A percentile compares a stretch with the other conserved stretches of the same genome.
phyloP scores from a whole-genome alignment of 23 tunicate genomes.

The Styela plicata region DNA sequence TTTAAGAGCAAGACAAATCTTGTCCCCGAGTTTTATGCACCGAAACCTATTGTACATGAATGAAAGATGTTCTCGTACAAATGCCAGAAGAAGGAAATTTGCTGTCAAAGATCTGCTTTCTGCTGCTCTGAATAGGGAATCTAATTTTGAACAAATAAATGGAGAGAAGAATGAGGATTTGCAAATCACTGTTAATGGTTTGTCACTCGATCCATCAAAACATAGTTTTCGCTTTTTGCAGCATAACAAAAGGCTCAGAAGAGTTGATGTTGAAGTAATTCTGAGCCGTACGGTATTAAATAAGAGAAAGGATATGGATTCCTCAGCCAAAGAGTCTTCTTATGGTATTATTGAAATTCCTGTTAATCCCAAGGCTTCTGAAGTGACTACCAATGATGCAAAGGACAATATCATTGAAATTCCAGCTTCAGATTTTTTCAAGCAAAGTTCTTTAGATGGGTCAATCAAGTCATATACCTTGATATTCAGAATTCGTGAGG shows the following conservation, averaged over 20 bases:
- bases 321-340: conserved; percentile 27
- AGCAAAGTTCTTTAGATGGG: background rate
- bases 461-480: background rate
- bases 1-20: conserved; percentile 65
- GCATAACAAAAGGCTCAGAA: conserved; percentile 13
- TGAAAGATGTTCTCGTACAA: conserved; percentile 74
- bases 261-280: conserved; percentile 49
- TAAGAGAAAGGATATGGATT: conserved; percentile 59
- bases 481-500: conserved; percentile 21
- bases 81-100: conserved; percentile 55
- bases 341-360: conserved; percentile 53
- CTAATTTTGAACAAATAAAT: background rate
- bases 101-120: conserved; percentile 2
- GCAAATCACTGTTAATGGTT: conserved; percentile 7
- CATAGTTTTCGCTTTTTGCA: background rate
- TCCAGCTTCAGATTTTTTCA: conserved; percentile 15
- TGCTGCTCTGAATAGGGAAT: background rate
- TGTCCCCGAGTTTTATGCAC: conserved; percentile 73
- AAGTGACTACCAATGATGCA: background rate
- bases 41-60: conserved; percentile 62
- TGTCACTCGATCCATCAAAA: conserved; percentile 3
- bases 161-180: conserved; percentile 12
- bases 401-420: conserved; percentile 1
- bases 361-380: conserved; percentile 55
- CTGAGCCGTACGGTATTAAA: conserved; percentile 39